Base-by-base conservation (phyloP, 2,888 invertebrate genomes). In the Pachliopta kotzebuea region DNA sequence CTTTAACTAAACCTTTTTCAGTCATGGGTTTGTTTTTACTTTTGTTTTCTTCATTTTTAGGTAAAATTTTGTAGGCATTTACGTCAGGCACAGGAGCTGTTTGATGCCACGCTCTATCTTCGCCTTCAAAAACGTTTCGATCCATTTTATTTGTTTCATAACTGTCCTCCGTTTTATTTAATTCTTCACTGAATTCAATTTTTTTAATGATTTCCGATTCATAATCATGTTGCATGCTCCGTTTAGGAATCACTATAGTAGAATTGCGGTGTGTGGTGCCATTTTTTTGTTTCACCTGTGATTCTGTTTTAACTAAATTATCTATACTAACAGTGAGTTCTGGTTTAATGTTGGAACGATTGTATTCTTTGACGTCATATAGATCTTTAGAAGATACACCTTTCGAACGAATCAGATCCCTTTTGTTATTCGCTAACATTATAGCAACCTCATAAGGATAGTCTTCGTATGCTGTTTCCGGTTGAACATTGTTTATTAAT, bases 1-100 rank as follows among this genome's bases (percentile, higher is more conserved):
- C 81, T 76, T 88, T 90, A 0, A 89, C 73, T 1, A 91, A 69
- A 9, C 86, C 87, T 75, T 77, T 81, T 73, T 90, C 89, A 20
- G 83, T 80, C 0, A 88, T 75, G 2, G 78, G 71, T 65, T 80
- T 85, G 37, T 70, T 71, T 21, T 61, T 65, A 60, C 71, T 77
- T 20, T 73, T 69, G 1, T 70, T 69, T 64, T 78, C 78, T 49
- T 69, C 68, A 11, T 64, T 67, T 69, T 83, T 82, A 0, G 83
- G 79, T 3, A 83, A 69, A 0, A 85, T 76, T 74, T 83, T 81
- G 49, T 85, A 83, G 7, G 74, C 66, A 62, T 82, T 79, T 3
- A 74, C 70, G 21, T 81, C 76, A 7, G 77, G 62, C 24, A 70
- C 62, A 2, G 80, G 81, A 14, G 72, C 73, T 9, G 69, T 78